These are phyloP conservation scores for Hipparchia semele DNA, from an alignment of 2,888 invertebrate genomes.

Conservation along the genomic window DNA sequence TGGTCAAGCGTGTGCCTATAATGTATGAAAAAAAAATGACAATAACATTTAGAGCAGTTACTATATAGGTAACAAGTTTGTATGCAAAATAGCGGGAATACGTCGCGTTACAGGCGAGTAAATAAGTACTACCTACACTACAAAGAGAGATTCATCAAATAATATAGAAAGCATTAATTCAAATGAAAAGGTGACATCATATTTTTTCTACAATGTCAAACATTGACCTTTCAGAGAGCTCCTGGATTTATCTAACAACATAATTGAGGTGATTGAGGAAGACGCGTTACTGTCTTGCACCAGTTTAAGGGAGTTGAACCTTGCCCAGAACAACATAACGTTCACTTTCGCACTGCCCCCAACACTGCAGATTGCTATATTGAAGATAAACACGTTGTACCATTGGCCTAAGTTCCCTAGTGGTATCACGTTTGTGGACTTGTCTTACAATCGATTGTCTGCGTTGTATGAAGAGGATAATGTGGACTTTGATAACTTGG, in stretches of 20 bases:
- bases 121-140: no score
- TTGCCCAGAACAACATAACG: conserved; percentile 76
- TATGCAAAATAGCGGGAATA: no score
- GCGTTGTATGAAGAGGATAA: conserved; percentile 64
- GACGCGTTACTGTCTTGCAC: conserved; percentile 64
- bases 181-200: conserved; percentile 21
- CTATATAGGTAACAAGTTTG: no score
- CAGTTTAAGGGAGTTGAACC: conserved; percentile 70
- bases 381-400: conserved; percentile 69
- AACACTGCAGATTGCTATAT: conserved; percentile 65
- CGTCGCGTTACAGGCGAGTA: no score
- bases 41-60: no score
- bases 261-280: conserved; percentile 72
- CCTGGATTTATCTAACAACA: conserved; percentile 73
- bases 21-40: no score
- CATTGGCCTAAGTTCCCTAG: conserved; percentile 74
- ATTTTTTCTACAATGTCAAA: conserved; percentile 17
- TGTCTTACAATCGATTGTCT: conserved; percentile 71
- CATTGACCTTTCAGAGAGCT: conserved; percentile 63
- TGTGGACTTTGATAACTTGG: conserved; percentile 71
- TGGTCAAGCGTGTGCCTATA: no score
- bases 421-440: conserved; percentile 70
- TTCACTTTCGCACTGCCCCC: conserved; percentile 67
- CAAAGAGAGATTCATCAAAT: not conserved
- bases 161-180: conserved; percentile 20